phyloP scores from a whole-genome alignment of 2,113 vertebrate genomes.

The Protobothrops flavoviridis region DNA sequence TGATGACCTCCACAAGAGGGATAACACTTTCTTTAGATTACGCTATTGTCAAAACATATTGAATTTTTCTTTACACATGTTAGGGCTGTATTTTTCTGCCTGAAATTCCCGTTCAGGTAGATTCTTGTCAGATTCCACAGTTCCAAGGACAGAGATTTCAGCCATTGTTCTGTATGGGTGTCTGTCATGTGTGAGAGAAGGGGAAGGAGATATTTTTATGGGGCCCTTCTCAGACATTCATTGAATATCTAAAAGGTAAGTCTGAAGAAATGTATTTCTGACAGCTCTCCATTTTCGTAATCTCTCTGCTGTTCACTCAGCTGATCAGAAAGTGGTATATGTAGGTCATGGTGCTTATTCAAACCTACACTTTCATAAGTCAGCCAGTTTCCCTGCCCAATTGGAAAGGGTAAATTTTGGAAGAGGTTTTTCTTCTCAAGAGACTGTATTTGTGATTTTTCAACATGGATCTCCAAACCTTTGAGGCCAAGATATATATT shows the following conservation, averaged over 20 bases:
- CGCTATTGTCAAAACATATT: slow-evolving; percentile 95
- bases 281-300: neutral
- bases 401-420: neutral
- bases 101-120: slow-evolving; percentile 79
- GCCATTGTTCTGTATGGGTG: slow-evolving; percentile 45
- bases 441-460: neutral
- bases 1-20: slow-evolving; percentile 95
- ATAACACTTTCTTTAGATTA: slow-evolving; percentile 94
- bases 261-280: neutral
- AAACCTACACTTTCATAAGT: neutral
- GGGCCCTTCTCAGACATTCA: slow-evolving; percentile 40
- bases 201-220: slow-evolving; percentile 5
- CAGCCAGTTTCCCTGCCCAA: neutral
- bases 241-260: neutral
- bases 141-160: slow-evolving; percentile 68
- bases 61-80: slow-evolving; percentile 88
- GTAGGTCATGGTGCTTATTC: neutral
- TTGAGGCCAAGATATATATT: neutral
- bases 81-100: slow-evolving; percentile 85
- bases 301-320: neutral
- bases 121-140: slow-evolving; percentile 72
- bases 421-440: neutral
- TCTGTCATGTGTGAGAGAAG: neutral
- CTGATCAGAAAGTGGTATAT: too few species aligned
- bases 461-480: neutral